phyloP scores from a whole-genome alignment of 2,888 invertebrate species.

The Eledone cirrhosa region DNA sequence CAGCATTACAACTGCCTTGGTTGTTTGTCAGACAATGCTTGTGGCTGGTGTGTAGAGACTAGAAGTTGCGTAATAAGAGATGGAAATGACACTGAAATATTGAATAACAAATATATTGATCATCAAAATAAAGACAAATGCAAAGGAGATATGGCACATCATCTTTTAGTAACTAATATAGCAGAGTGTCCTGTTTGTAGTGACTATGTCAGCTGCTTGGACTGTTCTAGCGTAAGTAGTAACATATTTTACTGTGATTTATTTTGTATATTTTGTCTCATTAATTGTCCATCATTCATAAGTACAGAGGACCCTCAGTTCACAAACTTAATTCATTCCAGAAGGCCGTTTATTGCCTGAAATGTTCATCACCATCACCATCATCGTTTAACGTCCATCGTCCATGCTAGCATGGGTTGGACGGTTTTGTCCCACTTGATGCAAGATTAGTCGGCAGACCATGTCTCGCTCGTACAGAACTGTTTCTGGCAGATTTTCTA shows the following conservation, averaged over 20 bases:
- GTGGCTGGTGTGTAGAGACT: conserved; percentile 83
- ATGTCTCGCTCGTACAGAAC: too few species aligned
- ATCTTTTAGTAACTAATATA: conserved; percentile 77
- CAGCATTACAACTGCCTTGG: conserved; percentile 85
- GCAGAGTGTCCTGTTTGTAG: conserved; percentile 87
- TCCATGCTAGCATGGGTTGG: too few species aligned
- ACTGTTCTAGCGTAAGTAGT: conserved; percentile 78
- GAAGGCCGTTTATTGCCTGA: too few species aligned
- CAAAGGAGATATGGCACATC: conserved; percentile 31
- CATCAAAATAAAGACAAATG: conserved; percentile 31
- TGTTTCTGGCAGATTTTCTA: too few species aligned
- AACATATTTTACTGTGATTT: not conserved
- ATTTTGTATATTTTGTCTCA: too few species aligned
- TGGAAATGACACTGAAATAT: conserved; percentile 33
- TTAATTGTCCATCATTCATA: too few species aligned
- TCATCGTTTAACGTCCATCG: too few species aligned
- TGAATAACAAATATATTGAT: conserved; percentile 28
- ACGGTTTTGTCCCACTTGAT: too few species aligned
- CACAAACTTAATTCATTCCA: too few species aligned
- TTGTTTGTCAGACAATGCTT: conserved; percentile 86
- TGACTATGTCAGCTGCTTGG: conserved; percentile 87
- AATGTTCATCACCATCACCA: too few species aligned
- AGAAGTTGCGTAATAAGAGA: conserved; percentile 70
- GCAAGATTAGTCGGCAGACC: too few species aligned
- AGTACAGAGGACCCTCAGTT: too few species aligned